These are phyloP conservation scores for Drosophila recens DNA, from an alignment of 2,888 invertebrate species.

Conservation along the genomic window DNA sequence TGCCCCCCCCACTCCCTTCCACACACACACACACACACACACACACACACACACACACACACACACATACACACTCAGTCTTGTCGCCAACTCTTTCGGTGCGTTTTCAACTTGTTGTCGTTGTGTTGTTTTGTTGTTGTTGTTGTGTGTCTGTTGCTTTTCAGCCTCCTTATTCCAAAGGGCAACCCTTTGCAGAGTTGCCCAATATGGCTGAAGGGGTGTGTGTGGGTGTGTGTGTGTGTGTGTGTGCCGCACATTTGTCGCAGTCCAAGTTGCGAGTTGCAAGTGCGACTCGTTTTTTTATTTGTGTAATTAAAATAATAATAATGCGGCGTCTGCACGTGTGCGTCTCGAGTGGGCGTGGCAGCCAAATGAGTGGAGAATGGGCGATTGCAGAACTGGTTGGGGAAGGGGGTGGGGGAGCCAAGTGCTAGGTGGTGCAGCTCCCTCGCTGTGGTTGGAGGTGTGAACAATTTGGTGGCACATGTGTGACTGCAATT, in stretches of 20 bases:
- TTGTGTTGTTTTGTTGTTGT: neutral
- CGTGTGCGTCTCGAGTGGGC: slow-evolving; percentile 73
- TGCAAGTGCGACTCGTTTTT: slow-evolving; percentile 41
- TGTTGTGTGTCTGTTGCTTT: slow-evolving; percentile 12
- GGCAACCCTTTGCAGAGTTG: slow-evolving; percentile 9
- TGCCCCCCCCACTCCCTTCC: neutral
- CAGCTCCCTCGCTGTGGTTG: slow-evolving; percentile 30
- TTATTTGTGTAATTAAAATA: slow-evolving; percentile 74
- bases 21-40: neutral
- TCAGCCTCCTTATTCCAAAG: neutral
- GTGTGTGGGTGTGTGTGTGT: too few species aligned
- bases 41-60: too few species aligned
- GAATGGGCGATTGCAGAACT: neutral
- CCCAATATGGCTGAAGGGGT: neutral
- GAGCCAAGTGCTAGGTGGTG: slow-evolving; percentile 1
- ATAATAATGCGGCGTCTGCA: slow-evolving; percentile 63
- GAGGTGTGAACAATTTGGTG: slow-evolving; percentile 77
- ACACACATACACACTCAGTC: neutral
- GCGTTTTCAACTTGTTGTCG: slow-evolving; percentile 28
- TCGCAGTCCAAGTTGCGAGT: slow-evolving; percentile 21
- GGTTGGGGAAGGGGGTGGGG: neutral
- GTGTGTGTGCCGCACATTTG: slow-evolving; percentile 22
- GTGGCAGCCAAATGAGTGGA: slow-evolving; percentile 29
- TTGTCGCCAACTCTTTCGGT: slow-evolving; percentile 33
- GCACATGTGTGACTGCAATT: slow-evolving; percentile 66